Base-by-base conservation (phyloP, 2,113 vertebrate genomes). In the Vulpes ferrilata region DNA sequence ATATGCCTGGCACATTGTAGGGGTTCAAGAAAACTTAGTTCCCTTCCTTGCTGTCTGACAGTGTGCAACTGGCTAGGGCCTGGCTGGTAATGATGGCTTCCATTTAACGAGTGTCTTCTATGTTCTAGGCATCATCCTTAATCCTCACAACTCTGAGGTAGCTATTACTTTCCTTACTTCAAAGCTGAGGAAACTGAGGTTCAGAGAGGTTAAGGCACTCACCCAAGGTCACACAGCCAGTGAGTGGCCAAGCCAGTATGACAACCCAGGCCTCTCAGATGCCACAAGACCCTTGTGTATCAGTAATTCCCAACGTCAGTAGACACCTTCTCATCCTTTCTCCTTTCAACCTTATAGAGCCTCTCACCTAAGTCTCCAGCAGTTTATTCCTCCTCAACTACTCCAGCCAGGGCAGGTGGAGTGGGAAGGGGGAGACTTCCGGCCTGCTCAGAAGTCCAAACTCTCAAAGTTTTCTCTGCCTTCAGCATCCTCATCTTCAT, bases 401-500 rank as follows among this genome's bases (percentile, higher is more conserved):
- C 20, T 55, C 32, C 43, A 55, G 60, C n/a, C 22, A 12, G 19
- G 60, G 59, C 9, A 25, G 19, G 25, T 57, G 4, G 35, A 35
- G 3, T 11, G 20, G 27, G n/a, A 30, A 17, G 48, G 53, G 83
- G 71, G 20, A n/a, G 35, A 57, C 60, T 65, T 48, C 9, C 25
- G 55, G 19, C 35, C 91, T 60, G 19, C n/a, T 78, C 67, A 83
- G 74, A 94, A 38, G 22, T 55, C 51, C 53, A 51, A n/a, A 90
- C 51, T 94, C 86, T 96, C 80, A 88, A 73, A 30, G 9, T 94
- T 97, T 60, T 85, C n/a, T 98, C 59, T 97, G 86, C 97, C 93
- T 98, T 59, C 97, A 99, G 99, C 98, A 99, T 99, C 98, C 99
- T 99, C 98, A 99, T 99, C 98, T 99, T 99, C 98, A 99, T 99